Conservation (phyloP, 2,888 invertebrate species). For the Apomyelois bistriatella region DNA sequence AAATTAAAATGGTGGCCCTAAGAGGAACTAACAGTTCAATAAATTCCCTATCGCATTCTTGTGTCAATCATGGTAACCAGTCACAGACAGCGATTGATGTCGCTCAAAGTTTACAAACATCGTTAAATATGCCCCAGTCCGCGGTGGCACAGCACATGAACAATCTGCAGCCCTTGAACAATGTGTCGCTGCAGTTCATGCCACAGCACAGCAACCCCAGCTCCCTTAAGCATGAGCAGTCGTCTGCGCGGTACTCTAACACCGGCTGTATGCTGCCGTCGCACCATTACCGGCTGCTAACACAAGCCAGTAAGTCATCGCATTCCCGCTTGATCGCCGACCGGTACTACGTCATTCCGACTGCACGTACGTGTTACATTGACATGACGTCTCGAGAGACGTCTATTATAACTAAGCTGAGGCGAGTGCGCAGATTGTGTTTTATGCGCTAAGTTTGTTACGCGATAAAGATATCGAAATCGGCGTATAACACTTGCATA, state of each 20-base stretch:
- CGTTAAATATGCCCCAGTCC: conserved; percentile 55
- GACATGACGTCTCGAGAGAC: conserved; percentile 9
- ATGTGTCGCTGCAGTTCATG: conserved; percentile 52
- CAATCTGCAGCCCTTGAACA: conserved; percentile 53
- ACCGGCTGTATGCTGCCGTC: conserved; percentile 58
- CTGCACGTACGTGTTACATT: conserved; percentile 6
- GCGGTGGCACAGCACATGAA: conserved; percentile 45
- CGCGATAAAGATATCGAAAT: conserved; percentile 13
- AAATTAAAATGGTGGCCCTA: conserved; percentile 72
- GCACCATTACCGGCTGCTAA: conserved; percentile 58
- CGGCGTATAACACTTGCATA: conserved; percentile 10
- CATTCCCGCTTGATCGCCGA: not conserved
- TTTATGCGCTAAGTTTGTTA: conserved; percentile 30
- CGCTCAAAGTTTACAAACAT: conserved; percentile 58
- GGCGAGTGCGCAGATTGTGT: conserved; percentile 19
- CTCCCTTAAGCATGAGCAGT: conserved; percentile 54
- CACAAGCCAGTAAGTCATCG: conserved; percentile 62
- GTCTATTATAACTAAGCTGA: conserved; percentile 11
- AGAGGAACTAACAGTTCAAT: conserved; percentile 61
- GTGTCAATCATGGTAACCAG: conserved; percentile 55
- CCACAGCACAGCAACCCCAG: conserved; percentile 43
- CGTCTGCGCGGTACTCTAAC: conserved; percentile 51
- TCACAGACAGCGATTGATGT: conserved; percentile 52
- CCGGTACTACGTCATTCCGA: not conserved
- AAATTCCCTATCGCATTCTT: conserved; percentile 53